These are phyloP conservation scores for Heliconius congener DNA, from an alignment of 1,140 invertebrate genomes.

Conservation along the genomic window DNA sequence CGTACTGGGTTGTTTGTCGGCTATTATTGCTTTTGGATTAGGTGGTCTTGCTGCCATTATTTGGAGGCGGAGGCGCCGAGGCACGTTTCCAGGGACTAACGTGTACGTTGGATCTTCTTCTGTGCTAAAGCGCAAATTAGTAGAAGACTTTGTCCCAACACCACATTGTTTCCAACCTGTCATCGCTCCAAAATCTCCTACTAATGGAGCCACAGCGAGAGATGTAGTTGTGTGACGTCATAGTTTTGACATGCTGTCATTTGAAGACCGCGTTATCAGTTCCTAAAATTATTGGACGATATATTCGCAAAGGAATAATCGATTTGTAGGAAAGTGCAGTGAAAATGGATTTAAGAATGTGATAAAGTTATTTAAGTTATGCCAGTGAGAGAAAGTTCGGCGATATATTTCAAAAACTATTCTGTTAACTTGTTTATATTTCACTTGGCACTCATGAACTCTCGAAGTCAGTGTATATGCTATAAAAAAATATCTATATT, in stretches of 20 bases:
- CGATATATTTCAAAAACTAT: constrained; percentile 49
- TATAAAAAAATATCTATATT: constrained; percentile 66
- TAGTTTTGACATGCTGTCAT: constrained; percentile 81
- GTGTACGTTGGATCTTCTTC: constrained; percentile 82
- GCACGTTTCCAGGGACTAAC: constrained; percentile 82
- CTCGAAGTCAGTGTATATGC: constrained; percentile 66
- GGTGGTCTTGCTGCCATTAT: constrained; percentile 78
- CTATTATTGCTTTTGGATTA: constrained; percentile 81
- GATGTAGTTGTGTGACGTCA: constrained; percentile 85
- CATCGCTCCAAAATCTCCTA: constrained; percentile 76
- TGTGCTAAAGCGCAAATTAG: constrained; percentile 82
- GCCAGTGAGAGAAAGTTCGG: constrained; percentile 51
- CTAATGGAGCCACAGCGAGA: constrained; percentile 64
- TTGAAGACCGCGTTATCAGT: constrained; percentile 75
- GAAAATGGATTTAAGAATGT: constrained; percentile 60
- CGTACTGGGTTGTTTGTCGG: constrained; percentile 80
- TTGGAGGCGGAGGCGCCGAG: constrained; percentile 80
- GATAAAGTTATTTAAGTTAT: constrained; percentile 62
- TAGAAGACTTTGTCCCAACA: constrained; percentile 81
- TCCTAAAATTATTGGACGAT: constrained; percentile 72
- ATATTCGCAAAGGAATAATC: constrained; percentile 48
- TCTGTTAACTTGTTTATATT: constrained; percentile 52
- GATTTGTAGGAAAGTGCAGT: constrained; percentile 47
- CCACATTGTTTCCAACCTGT: constrained; percentile 82
- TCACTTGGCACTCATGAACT: constrained; percentile 51